Evolutionary conservation across 2,797 vertebrate species (phyloP).

Genomic region (Tamandua tetradactyla): DNA sequence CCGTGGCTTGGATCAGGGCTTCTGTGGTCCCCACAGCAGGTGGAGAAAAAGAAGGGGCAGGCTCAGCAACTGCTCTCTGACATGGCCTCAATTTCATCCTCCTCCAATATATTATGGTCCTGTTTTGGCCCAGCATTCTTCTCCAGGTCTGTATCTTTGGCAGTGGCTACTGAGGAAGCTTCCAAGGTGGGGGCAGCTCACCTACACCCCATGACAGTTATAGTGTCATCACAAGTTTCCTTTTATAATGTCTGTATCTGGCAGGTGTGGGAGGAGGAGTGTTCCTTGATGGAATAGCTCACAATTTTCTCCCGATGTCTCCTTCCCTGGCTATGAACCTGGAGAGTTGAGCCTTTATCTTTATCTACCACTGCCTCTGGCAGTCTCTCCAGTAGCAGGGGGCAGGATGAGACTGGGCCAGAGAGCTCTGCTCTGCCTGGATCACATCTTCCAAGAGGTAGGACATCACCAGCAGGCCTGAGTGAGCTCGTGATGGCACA

Average conservation of each 20-base stretch:
- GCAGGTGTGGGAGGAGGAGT: neutral
- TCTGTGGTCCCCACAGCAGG: neutral
- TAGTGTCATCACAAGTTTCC: conserved; percentile 88
- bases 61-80: conserved; percentile 36
- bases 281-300: accelerated
- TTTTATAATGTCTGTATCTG: conserved; percentile 85
- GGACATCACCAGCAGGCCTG: neutral
- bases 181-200: conserved; percentile 88
- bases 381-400: conserved; percentile 87
- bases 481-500: accelerated
- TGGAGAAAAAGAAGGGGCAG: neutral
- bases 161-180: conserved; percentile 89
- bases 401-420: conserved; percentile 87
- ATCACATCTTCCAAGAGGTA: neutral
- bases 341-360: conserved; percentile 81
- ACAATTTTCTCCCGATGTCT: conserved; percentile 73
- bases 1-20: neutral
- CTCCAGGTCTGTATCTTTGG: conserved; percentile 90
- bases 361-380: conserved; percentile 81
- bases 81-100: conserved; percentile 82
- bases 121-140: conserved; percentile 86
- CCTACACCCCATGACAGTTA: conserved; percentile 82
- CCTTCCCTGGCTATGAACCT: conserved; percentile 83
- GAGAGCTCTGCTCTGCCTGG: conserved; percentile 85
- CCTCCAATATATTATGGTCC: conserved; percentile 89